phyloP scores from a whole-genome alignment of 2,113 vertebrate species.

The Fregata magnificens region DNA sequence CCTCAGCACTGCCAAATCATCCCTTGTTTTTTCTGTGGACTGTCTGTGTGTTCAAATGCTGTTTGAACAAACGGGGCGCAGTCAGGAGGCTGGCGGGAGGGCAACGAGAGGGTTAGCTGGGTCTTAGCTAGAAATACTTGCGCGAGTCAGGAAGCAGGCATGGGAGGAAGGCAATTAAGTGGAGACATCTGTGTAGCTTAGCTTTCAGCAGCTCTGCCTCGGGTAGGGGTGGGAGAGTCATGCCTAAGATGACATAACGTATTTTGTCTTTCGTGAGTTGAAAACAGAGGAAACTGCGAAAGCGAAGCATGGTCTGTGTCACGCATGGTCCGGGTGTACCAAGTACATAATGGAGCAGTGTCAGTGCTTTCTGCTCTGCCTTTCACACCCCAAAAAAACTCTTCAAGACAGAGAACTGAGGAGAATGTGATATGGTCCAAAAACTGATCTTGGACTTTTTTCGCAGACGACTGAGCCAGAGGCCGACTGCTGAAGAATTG shows the following conservation, averaged over 20 bases:
- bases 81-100: not conserved
- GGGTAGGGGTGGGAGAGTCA: slow-evolving; percentile 46
- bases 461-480: slow-evolving; percentile 94
- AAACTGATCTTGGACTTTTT: slow-evolving; percentile 80
- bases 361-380: not conserved
- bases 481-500: slow-evolving; percentile 94
- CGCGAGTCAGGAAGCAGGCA: slow-evolving; percentile 29
- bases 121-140: slow-evolving; percentile 17
- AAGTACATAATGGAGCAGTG: slow-evolving; percentile 63
- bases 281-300: slow-evolving; percentile 64
- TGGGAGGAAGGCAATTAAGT: slow-evolving; percentile 75
- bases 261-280: slow-evolving; percentile 40
- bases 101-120: slow-evolving; percentile 2
- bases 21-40: slow-evolving; percentile 9
- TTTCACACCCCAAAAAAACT: not conserved
- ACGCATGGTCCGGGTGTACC: not conserved
- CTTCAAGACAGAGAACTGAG: slow-evolving; percentile 13
- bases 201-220: slow-evolving; percentile 52
- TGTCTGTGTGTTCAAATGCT: not conserved
- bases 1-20: not conserved
- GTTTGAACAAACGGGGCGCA: not conserved
- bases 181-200: slow-evolving; percentile 49
- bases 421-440: slow-evolving; percentile 78
- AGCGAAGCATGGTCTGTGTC: slow-evolving; percentile 21
- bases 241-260: slow-evolving; percentile 39